Evolutionary conservation across 1,140 invertebrate species (phyloP), one percentile per base, ranked within the genome.

Genomic region (Eciton burchellii): DNA sequence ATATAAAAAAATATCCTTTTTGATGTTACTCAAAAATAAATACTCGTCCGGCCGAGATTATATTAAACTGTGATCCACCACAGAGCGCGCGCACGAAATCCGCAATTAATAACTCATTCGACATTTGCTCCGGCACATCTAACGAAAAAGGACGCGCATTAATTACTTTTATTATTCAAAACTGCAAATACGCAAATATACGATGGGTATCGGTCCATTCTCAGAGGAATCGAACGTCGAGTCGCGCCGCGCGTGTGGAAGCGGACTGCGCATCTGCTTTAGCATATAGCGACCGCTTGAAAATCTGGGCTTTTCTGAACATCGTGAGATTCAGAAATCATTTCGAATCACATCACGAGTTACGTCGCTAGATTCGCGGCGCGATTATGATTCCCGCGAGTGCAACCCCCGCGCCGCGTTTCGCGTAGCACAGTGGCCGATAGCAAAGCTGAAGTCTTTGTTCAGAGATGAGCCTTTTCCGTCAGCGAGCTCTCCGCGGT

Each of bases 231-330:
- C 35, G 35, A 29, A 29, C 11, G 56, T 9, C 21, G 35, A 68
- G 54, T 68, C 43, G 41, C 29, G 65, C 5, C 43, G 41, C 29
- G 65, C 5, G 9, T 49, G 21, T 24, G 47, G n/a, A n/a, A n/a
- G n/a, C n/a, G n/a, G n/a, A n/a, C n/a, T n/a, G n/a, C n/a, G n/a
- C n/a, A 35, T 68, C 9, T 49, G 21, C 5, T 66, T 66, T 52
- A 54, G 26, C 21, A 43, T 77, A 19, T 11, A 77, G 35, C 35
- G 5, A 11, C 1, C 14, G 49, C 66, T 77, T 68, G 35, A 49
- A 68, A 77, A 77, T 77, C 49, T n/a, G n/a, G 68, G 60, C 66
- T 77, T 77, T 68, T 5, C 35, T 9, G 62, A 56, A 68, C 54
- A 49, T 54, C 49, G 47, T 60, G 43, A 68, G 56, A 77, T 68